These are phyloP conservation scores for Cordilura impudica DNA, from an alignment of 2,888 invertebrate genomes.

Conservation along the genomic window DNA sequence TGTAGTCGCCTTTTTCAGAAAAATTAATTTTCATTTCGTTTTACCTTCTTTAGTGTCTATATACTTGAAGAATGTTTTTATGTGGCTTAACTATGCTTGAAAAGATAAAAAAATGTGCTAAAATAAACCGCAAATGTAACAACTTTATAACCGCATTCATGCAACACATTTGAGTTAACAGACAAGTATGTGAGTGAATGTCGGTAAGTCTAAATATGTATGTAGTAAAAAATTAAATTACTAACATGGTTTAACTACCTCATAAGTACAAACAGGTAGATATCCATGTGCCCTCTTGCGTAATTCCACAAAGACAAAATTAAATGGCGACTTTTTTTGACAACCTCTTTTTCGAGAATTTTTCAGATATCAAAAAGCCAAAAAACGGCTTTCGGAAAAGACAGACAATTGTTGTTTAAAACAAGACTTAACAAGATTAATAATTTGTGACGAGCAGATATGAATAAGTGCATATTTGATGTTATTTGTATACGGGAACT, in stretches of 20 bases:
- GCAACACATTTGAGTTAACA: constrained; percentile 4
- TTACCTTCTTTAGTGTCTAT: not conserved
- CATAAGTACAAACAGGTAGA: not conserved
- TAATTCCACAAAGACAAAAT: too few species aligned
- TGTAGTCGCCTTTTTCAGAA: not conserved
- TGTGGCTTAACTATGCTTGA: not conserved
- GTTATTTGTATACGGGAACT: too few species aligned
- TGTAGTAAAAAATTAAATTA: not conserved
- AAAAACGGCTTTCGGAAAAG: too few species aligned
- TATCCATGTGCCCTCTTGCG: not conserved
- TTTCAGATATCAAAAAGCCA: too few species aligned
- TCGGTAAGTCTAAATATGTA: not conserved
- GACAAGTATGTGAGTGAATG: not conserved
- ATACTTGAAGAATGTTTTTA: not conserved
- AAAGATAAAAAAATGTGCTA: constrained; percentile 3
- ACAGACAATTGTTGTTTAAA: too few species aligned
- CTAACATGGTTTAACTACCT: not conserved
- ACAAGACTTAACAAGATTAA: too few species aligned
- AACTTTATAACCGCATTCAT: constrained; percentile 26
- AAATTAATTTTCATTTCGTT: not conserved
- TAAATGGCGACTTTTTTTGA: too few species aligned
- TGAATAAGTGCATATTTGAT: too few species aligned
- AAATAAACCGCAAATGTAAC: constrained; percentile 34
- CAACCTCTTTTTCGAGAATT: too few species aligned
- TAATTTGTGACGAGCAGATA: too few species aligned